Base-by-base conservation (phyloP, 2,888 invertebrate species). In the Sussaba pulchella region DNA sequence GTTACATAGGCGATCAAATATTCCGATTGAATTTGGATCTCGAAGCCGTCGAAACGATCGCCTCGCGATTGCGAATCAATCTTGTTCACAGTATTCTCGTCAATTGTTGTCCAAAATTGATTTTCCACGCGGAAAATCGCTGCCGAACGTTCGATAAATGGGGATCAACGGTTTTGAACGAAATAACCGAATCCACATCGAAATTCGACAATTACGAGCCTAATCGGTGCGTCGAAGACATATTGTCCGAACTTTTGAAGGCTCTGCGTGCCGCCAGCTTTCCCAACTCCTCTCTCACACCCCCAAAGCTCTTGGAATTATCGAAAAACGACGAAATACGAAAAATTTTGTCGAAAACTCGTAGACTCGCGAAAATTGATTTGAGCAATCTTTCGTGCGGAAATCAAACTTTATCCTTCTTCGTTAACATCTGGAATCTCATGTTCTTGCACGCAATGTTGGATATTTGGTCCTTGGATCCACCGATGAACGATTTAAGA, bases 61-160 rank as follows among this genome's bases (percentile, higher is more conserved):
- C 96, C 78, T 93, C 94, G 39, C 95, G 95, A 84, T 90, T 96
- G 17, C 95, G 96, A 88, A 94, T 96, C 1, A 96, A 96, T 93
- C 93, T 96, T 69, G 94, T 96, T 63, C 96, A 96, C 85, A 95
- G 96, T 84, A 94, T 96, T 10, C 94, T 96, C 2, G 92, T 95
- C 2, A 96, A 95, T 90, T 95, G 95, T 87, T 96, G 96, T 84
- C 96, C 96, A 0, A 94, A 94, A 8, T 93, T 95, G 24, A 92
- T 94, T 24, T 90, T 94, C 73, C 87, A 90, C 24, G 92, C 66
- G 5, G 92, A 93, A 85, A 92, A 91, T 74, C 93, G 93, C 78
- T 17, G 57, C 9, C 71, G 26, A 9, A 6, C 14, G 1, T 84
- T 72, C 52, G 86, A 77, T 10, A 82, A 83, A 36, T 85, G 85